phyloP scores from a whole-genome alignment of 2,888 invertebrate genomes.

The Deilephila elpenor region DNA sequence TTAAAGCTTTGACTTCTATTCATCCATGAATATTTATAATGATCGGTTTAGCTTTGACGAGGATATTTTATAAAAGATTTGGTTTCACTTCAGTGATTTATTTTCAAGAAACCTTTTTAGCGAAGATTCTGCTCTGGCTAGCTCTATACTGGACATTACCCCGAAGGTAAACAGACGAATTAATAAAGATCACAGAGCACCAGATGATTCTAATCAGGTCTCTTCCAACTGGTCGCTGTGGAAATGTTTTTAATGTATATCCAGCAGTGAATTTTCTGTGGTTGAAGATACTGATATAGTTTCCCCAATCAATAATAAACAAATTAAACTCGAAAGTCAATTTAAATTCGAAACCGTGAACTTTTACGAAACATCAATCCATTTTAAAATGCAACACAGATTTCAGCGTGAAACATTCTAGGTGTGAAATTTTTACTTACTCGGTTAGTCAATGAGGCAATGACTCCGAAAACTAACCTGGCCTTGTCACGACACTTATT shows the following conservation, averaged over 20 bases:
- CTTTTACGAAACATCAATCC: constrained; percentile 11
- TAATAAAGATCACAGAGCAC: too few relatives aligned
- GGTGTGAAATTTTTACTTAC: constrained; percentile 14
- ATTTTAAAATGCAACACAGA: constrained; percentile 10
- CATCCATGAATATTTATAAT: constrained; percentile 2
- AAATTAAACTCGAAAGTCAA: constrained; percentile 20
- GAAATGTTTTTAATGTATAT: too few relatives aligned
- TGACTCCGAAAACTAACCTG: constrained; percentile 21
- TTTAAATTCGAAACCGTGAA: constrained; percentile 20
- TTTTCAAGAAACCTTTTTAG: neutral
- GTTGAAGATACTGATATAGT: neutral
- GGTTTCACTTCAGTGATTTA: neutral
- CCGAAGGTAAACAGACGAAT: too few relatives aligned
- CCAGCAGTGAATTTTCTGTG: too few relatives aligned
- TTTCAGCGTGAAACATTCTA: constrained; percentile 13
- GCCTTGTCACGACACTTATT: constrained; percentile 24
- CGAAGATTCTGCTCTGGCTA: too few relatives aligned
- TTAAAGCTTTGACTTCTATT: neutral
- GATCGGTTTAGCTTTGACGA: neutral
- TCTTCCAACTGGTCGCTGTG: too few relatives aligned
- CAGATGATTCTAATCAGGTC: too few relatives aligned
- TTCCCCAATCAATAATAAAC: neutral
- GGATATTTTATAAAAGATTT: neutral
- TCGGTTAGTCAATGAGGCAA: constrained; percentile 21
- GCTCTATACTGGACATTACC: too few relatives aligned